A percentile compares a stretch with the other conserved stretches of the same genome.
These are phyloP conservation scores for Caenorhabditis drosophilae DNA, from an alignment of 2,888 invertebrate genomes.

Conservation along the genomic window DNA sequence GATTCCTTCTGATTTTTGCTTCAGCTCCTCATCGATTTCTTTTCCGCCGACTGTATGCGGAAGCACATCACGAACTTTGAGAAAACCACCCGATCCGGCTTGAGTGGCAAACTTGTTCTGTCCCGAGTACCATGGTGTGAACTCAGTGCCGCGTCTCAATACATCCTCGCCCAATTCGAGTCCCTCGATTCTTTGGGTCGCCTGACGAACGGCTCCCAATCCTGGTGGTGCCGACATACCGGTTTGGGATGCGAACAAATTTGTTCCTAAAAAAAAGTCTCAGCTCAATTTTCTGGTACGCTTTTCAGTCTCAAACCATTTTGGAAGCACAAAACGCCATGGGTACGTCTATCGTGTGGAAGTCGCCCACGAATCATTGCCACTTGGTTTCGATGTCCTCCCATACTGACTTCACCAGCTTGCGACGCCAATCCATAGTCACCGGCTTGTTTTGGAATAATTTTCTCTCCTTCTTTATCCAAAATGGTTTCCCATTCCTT, in stretches of 20 bases:
- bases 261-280: slow-evolving; percentile 57
- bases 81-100: slow-evolving; percentile 67
- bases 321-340: slow-evolving; percentile 68
- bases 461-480: slow-evolving; percentile 68
- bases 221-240: slow-evolving; percentile 67
- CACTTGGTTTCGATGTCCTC: slow-evolving; percentile 67
- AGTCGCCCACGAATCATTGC: slow-evolving; percentile 67
- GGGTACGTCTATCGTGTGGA: slow-evolving; percentile 66
- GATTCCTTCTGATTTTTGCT: slow-evolving; percentile 66
- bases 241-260: slow-evolving; percentile 68
- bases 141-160: slow-evolving; percentile 64
- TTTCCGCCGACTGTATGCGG: slow-evolving; percentile 66
- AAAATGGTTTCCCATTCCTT: slow-evolving; percentile 68
- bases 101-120: slow-evolving; percentile 69
- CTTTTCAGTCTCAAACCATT: slow-evolving; percentile 47
- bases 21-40: slow-evolving; percentile 64
- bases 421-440: slow-evolving; percentile 67
- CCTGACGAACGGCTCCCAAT: slow-evolving; percentile 67
- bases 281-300: not conserved
- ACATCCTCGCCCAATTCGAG: slow-evolving; percentile 66
- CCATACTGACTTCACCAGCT: slow-evolving; percentile 64
- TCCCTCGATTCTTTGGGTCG: slow-evolving; percentile 67
- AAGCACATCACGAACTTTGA: slow-evolving; percentile 67
- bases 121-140: slow-evolving; percentile 69
- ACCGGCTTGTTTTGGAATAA: slow-evolving; percentile 68